Percentiles rank a stretch among this genome's conserved stretches.
phyloP scores from a whole-genome alignment of 2,797 vertebrate species.

The Anguilla anguilla region DNA sequence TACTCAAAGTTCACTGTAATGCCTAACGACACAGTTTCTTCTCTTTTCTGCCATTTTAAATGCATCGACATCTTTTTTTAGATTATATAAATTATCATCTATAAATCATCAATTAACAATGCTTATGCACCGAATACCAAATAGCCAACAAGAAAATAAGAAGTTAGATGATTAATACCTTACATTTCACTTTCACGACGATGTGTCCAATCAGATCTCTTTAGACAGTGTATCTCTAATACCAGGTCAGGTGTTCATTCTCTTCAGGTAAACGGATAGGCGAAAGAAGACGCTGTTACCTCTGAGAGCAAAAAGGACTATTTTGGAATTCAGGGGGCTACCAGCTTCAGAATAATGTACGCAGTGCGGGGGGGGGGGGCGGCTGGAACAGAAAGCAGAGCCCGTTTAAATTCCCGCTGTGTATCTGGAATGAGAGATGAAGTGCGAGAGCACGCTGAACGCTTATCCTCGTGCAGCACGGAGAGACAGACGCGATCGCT shows the following conservation, averaged over 20 bases:
- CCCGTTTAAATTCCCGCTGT: slow-evolving; percentile 53
- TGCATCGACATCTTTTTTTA: not conserved
- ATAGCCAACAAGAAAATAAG: not conserved
- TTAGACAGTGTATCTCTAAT: not conserved
- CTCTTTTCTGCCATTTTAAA: slow-evolving; percentile 1
- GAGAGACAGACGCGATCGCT: slow-evolving; percentile 61
- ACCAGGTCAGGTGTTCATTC: not conserved
- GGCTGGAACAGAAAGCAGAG: slow-evolving; percentile 56
- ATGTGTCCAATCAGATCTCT: not conserved
- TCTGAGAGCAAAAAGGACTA: not conserved
- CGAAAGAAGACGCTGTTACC: slow-evolving; percentile 7
- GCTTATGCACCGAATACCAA: not conserved
- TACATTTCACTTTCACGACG: not conserved
- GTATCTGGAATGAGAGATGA: slow-evolving; percentile 58
- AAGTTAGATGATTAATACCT: not conserved
- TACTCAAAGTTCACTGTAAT: not conserved
- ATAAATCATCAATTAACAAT: not conserved
- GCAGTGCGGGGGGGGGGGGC: slow-evolving; percentile 32
- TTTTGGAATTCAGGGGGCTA: not conserved
- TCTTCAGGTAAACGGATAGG: not conserved
- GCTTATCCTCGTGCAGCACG: slow-evolving; percentile 68
- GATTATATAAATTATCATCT: not conserved
- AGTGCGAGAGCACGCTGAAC: slow-evolving; percentile 58
- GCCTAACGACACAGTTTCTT: not conserved
- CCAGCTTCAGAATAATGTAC: slow-evolving; percentile 52